phyloP scores from a whole-genome alignment of 2,888 invertebrate genomes.

The Andrena chrysosceles region DNA sequence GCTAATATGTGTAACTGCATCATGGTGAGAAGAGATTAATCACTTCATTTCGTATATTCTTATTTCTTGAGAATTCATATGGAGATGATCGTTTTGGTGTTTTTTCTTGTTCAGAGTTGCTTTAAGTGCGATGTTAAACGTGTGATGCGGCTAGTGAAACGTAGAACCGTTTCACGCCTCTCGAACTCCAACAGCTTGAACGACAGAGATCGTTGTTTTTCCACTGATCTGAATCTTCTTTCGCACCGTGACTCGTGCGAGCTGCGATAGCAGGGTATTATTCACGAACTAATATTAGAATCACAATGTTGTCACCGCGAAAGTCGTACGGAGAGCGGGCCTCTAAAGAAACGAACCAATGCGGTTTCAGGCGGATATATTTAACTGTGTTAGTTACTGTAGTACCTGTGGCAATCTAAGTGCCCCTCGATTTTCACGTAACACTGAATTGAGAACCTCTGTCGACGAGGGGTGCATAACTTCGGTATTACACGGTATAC shows the following conservation, averaged over 20 bases:
- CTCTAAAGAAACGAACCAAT: conserved; percentile 50
- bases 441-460: conserved; percentile 73
- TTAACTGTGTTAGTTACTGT: conserved; percentile 6
- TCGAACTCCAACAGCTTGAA: neutral
- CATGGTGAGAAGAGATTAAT: no score
- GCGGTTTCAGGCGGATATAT: conserved; percentile 14
- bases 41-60: no score
- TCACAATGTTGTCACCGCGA: conserved; percentile 61
- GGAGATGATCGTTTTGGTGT: no score
- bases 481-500: conserved; percentile 64
- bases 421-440: neutral
- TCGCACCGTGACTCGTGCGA: conserved; percentile 32
- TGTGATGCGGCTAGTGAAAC: no score
- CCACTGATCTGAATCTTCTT: conserved; percentile 23
- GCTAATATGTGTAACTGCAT: no score
- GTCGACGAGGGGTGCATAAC: conserved; percentile 75
- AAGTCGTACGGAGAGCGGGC: conserved; percentile 48
- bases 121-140: no score
- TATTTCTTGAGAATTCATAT: no score
- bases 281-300: conserved; percentile 76
- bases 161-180: neutral
- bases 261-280: conserved; percentile 65
- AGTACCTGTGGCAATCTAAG: neutral
- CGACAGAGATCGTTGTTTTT: conserved; percentile 37
- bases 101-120: no score